A percentile compares a stretch with the other conserved stretches of the same genome.
Conservation (phyloP, 2,888 invertebrate genomes). For the Clostera curtula region DNA sequence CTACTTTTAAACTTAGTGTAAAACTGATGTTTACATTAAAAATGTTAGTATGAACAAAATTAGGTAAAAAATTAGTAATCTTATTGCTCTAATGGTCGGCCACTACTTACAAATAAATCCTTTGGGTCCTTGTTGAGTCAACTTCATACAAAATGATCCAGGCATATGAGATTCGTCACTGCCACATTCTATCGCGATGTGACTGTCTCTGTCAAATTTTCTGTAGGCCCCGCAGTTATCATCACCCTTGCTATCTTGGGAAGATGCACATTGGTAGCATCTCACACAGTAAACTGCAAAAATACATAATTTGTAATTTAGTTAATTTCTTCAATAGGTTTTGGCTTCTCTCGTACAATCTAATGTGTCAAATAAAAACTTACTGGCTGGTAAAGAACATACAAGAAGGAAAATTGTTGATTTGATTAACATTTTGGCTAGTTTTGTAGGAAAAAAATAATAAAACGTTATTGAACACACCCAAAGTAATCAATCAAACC, state of each 20-base stretch:
- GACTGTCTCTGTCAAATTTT: slow-evolving; percentile 86
- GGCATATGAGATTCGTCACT: slow-evolving; percentile 96
- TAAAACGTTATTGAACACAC: slow-evolving; percentile 6
- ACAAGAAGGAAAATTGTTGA: slow-evolving; percentile 9
- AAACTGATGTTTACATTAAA: too few species aligned
- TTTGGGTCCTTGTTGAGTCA: slow-evolving; percentile 93
- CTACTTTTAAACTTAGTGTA: too few species aligned
- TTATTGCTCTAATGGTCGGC: not conserved
- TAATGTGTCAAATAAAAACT: too few species aligned
- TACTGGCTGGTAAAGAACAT: slow-evolving; percentile 15
- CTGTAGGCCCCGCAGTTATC: slow-evolving; percentile 94
- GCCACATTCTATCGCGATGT: slow-evolving; percentile 94
- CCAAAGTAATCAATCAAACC: slow-evolving; percentile 11
- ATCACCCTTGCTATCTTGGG: slow-evolving; percentile 81
- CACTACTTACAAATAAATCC: slow-evolving; percentile 97
- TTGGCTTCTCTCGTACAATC: too few species aligned
- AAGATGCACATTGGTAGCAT: slow-evolving; percentile 96
- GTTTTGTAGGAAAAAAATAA: slow-evolving; percentile 10
- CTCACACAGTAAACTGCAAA: slow-evolving; percentile 81
- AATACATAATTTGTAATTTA: not conserved
- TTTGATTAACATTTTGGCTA: slow-evolving; percentile 15
- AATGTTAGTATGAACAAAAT: too few species aligned
- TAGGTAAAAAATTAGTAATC: too few species aligned
- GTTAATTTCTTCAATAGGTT: slow-evolving; percentile 1
- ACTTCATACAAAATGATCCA: slow-evolving; percentile 97